Percentiles rank a stretch among this genome's conserved stretches.
Evolutionary conservation across 2,888 invertebrate genomes (phyloP).

Genomic region (Nomada ruficornis): DNA sequence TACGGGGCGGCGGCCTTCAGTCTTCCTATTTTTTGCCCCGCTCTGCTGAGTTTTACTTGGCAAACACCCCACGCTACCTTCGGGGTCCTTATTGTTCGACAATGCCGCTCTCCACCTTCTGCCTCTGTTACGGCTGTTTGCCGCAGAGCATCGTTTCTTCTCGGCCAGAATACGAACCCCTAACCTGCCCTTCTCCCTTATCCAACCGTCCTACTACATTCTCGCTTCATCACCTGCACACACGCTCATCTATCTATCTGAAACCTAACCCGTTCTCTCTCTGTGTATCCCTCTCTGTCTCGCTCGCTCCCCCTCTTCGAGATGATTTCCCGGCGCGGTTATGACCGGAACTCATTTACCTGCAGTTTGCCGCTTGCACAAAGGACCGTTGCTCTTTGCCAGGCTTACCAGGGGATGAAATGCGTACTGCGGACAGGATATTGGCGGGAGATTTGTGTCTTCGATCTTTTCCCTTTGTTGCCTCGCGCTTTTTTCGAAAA

Average conservation of each 20-base stretch:
- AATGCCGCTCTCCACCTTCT: conserved; percentile 52
- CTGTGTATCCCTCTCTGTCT: conserved; percentile 29
- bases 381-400: conserved; percentile 41
- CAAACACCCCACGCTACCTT: conserved; percentile 73
- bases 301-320: conserved; percentile 69
- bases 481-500: background rate
- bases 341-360: conserved; percentile 80
- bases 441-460: conserved; percentile 28
- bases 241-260: background rate
- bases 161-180: conserved; percentile 19
- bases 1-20: conserved; percentile 71
- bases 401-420: conserved; percentile 25
- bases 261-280: background rate
- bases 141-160: conserved; percentile 51
- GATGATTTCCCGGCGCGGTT: conserved; percentile 78
- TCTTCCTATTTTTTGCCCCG: conserved; percentile 80
- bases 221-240: background rate
- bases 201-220: background rate
- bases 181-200: background rate
- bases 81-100: conserved; percentile 75
- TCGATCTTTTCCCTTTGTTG: conserved; percentile 25
- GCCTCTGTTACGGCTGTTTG: conserved; percentile 46
- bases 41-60: conserved; percentile 82
- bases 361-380: conserved; percentile 39
- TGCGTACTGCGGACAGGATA: conserved; percentile 3